Evolutionary conservation across 2,888 invertebrate genomes (phyloP).

Genomic region (Andrena marginata): DNA sequence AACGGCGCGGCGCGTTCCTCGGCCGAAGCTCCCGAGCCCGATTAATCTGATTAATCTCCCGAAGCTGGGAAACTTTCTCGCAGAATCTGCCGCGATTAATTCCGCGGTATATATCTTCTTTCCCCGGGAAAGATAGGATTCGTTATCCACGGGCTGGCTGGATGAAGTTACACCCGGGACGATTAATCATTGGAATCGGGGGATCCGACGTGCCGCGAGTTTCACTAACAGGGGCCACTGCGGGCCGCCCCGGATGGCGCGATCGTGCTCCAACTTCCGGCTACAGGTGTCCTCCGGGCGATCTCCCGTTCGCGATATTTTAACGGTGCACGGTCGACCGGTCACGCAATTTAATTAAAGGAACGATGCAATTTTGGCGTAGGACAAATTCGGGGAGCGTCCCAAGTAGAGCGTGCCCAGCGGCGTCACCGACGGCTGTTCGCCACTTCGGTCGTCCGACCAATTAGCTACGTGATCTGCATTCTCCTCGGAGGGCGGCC

Average conservation of each 20-base stretch:
- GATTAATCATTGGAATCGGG: slow-evolving; percentile 12
- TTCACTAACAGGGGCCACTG: not conserved
- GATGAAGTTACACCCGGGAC: not conserved
- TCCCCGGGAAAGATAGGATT: not conserved
- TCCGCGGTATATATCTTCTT: slow-evolving; percentile 8
- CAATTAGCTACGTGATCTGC: slow-evolving; percentile 80
- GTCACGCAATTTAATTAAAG: slow-evolving; percentile 65
- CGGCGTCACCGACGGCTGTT: slow-evolving; percentile 52
- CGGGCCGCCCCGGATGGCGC: not conserved
- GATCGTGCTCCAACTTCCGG: not conserved
- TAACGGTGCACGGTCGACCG: not conserved
- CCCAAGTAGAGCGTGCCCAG: slow-evolving; percentile 27
- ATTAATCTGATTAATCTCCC: slow-evolving; percentile 13
- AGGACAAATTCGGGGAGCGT: slow-evolving; percentile 52
- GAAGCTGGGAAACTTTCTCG: slow-evolving; percentile 6
- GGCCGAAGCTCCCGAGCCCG: not conserved
- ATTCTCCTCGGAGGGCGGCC: slow-evolving; percentile 47
- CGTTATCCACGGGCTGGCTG: slow-evolving; percentile 3
- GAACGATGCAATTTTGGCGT: slow-evolving; percentile 43
- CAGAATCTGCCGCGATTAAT: slow-evolving; percentile 18
- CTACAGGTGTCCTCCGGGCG: slow-evolving; percentile 6
- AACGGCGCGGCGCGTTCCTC: not conserved
- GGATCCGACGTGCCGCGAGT: slow-evolving; percentile 2
- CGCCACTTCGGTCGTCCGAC: slow-evolving; percentile 64
- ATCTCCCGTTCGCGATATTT: slow-evolving; percentile 18